Base-by-base conservation (phyloP, 2,113 vertebrate genomes). In the Passer montanus region DNA sequence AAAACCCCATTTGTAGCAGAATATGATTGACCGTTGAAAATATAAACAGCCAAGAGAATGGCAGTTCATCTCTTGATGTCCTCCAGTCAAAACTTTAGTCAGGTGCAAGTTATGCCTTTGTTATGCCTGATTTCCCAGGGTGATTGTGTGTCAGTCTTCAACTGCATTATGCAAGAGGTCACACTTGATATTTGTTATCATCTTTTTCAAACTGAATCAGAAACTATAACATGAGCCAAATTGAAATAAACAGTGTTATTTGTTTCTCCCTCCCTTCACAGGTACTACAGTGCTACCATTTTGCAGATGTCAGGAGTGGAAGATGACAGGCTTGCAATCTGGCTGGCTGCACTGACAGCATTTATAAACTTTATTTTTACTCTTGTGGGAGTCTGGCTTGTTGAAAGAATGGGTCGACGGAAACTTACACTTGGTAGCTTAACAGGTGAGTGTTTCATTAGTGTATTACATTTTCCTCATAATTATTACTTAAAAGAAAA, bases 281-380 rank as follows among this genome's bases (percentile, higher is more conserved):
- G 99, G 99, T 99, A 99, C 97, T 99, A 99, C 98, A 99, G 99
- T 58, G 99, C 99, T 90, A 99, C 99, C 92, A 99, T 99, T 96
- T 98, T 99, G 95, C 99, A 99, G 98, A 99, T 99, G 99, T 99
- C 99, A 1, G 99, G 99, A 59, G 98, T 99, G 49, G 98, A 98
- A 91, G 98, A 99, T 2, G 99, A 99, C 84, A 98, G 98, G 82
- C 97, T 99, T 39, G 99, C 99, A 5, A 99, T 99, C 96, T 99
- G 99, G 99, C 97, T 99, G 88, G 98, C 99, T 22, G 98, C 99
- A 2, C 97, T 99, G 44, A 98, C 99, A 58, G 99, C 99, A 7
- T 98, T 99, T 93, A 99, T 99, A 90, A 99, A 99, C 97, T 99
- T 99, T 96, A 97, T 99, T 95, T 99, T 99, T 90, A 99, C 99